Conservation (phyloP, 2,113 vertebrate genomes). For the Dicaeum eximium region DNA sequence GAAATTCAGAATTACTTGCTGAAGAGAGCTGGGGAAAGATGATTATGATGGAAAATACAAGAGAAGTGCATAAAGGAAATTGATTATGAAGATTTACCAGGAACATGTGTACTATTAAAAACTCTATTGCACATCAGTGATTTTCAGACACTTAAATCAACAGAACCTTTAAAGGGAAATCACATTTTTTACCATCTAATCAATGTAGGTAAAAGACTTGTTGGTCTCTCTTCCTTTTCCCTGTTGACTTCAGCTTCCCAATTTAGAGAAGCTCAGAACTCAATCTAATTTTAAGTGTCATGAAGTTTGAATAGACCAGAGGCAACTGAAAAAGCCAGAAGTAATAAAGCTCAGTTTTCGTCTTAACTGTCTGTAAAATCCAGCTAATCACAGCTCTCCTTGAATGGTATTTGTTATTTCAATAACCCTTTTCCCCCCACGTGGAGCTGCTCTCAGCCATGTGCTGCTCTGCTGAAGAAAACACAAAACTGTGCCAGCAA, state of each 20-base stretch:
- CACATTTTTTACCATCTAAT: constrained; percentile 38
- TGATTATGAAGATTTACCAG: constrained; percentile 44
- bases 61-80: constrained; percentile 30
- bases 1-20: not conserved
- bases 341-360: not conserved
- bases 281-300: not conserved
- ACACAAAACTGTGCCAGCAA: not conserved
- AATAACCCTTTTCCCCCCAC: not conserved
- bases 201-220: not conserved
- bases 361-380: not conserved
- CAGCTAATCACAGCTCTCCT: not conserved
- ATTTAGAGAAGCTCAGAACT: not conserved
- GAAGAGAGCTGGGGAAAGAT: not conserved
- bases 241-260: not conserved
- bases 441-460: not conserved
- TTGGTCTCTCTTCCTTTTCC: not conserved
- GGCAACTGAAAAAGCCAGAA: not conserved
- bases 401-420: not conserved
- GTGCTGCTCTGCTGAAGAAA: not conserved
- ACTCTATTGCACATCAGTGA: constrained; percentile 1
- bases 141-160: constrained; percentile 14
- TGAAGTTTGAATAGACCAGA: not conserved
- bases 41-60: not conserved
- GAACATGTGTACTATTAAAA: constrained; percentile 35
- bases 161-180: constrained; percentile 40